Conservation (phyloP, 2,797 vertebrate genomes). For the Lindbergichthys nudifrons region DNA sequence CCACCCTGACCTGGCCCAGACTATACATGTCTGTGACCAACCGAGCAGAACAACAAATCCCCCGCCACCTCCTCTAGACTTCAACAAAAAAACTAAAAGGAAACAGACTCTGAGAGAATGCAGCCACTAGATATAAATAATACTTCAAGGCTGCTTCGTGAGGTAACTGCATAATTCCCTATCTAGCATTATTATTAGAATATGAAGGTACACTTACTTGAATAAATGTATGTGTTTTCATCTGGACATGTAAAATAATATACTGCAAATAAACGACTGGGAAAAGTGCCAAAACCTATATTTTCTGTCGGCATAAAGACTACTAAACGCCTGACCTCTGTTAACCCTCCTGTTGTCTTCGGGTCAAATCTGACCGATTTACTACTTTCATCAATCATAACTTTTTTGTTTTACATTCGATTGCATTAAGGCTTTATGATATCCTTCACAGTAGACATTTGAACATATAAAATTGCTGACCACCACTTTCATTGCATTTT, state of each 20-base stretch:
- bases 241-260: not conserved
- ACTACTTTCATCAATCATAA: too few relatives aligned
- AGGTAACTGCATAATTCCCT: constrained; percentile 5
- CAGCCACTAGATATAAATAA: constrained; percentile 13
- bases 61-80: constrained; percentile 47
- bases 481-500: too few relatives aligned
- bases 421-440: too few relatives aligned
- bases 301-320: not conserved
- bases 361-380: too few relatives aligned
- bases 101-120: constrained; percentile 12
- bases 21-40: constrained; percentile 71
- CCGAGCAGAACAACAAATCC: constrained; percentile 75
- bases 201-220: not conserved
- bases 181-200: not conserved
- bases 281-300: not conserved
- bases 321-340: too few relatives aligned
- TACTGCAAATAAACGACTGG: constrained; percentile 10
- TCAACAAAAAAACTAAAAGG: constrained; percentile 41
- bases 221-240: not conserved
- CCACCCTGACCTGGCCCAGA: constrained; percentile 61
- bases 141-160: not conserved
- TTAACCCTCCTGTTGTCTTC: too few relatives aligned
- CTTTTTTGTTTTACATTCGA: too few relatives aligned
- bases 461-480: too few relatives aligned
- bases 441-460: too few relatives aligned